Conservation (phyloP, 1,140 invertebrate species). For the Cydia amplana region DNA sequence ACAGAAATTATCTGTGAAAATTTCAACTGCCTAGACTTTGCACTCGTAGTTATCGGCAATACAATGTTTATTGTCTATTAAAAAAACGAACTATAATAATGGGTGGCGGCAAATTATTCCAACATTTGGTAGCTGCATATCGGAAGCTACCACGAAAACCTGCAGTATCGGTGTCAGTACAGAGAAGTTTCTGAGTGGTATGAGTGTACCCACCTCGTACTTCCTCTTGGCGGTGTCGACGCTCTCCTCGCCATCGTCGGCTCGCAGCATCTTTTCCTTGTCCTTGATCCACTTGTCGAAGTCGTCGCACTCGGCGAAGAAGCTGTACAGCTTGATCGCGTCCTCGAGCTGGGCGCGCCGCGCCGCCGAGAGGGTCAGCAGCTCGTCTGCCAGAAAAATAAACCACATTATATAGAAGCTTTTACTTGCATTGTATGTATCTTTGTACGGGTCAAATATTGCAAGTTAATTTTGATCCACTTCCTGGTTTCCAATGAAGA, state of each 20-base stretch:
- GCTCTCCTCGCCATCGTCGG: constrained; percentile 91
- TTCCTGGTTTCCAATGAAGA: too few species aligned
- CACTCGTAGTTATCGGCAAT: neutral
- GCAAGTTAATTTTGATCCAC: too few species aligned
- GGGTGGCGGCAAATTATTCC: neutral
- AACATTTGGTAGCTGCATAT: neutral
- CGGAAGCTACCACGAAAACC: too few species aligned
- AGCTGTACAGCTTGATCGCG: constrained; percentile 94
- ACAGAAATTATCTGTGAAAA: too few species aligned
- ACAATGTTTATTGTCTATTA: neutral
- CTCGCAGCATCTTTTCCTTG: constrained; percentile 92
- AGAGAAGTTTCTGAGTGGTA: neutral
- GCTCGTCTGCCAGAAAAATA: constrained; percentile 75
- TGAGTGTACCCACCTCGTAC: constrained; percentile 86
- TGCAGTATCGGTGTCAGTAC: too few species aligned
- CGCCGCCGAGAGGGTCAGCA: constrained; percentile 88
- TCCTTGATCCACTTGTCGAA: constrained; percentile 99
- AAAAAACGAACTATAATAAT: too few species aligned
- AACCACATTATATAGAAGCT: too few species aligned
- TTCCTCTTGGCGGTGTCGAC: constrained; percentile 97
- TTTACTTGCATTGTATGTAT: too few species aligned
- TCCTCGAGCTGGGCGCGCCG: constrained; percentile 93
- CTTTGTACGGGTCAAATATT: too few species aligned
- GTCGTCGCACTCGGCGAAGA: constrained; percentile 98
- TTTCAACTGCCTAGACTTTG: too few species aligned